These are phyloP conservation scores for Galleria mellonella DNA, from an alignment of 1,140 invertebrate species.

Conservation along the genomic window DNA sequence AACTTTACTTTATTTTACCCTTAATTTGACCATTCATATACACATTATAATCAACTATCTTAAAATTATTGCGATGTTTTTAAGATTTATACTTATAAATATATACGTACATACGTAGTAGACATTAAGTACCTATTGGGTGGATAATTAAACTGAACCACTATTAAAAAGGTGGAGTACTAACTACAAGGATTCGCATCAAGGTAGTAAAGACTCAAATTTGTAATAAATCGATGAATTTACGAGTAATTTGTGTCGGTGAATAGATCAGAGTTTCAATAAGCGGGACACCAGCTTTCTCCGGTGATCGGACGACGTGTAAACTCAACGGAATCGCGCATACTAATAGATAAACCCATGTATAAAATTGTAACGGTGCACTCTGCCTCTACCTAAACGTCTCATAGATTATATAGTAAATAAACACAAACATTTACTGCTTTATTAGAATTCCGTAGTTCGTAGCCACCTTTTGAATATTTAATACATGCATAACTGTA, in stretches of 20 bases:
- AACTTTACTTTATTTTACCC: too few species aligned
- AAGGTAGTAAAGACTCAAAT: not conserved
- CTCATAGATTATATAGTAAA: conserved; percentile 38
- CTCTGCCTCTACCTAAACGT: conserved; percentile 33
- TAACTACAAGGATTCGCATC: too few species aligned
- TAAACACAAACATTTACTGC: conserved; percentile 57
- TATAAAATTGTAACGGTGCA: conserved; percentile 67
- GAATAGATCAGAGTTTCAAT: conserved; percentile 35
- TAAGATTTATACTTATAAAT: too few species aligned
- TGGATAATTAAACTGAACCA: too few species aligned
- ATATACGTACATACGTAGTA: too few species aligned
- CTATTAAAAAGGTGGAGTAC: too few species aligned
- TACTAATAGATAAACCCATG: conserved; percentile 54
- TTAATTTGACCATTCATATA: too few species aligned
- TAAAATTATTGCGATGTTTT: too few species aligned
- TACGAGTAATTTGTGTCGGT: conserved; percentile 48
- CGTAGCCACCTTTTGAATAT: conserved; percentile 39
- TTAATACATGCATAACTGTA: conserved; percentile 47
- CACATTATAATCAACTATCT: too few species aligned
- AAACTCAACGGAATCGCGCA: conserved; percentile 52
- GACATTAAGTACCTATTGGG: too few species aligned
- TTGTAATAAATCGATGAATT: conserved; percentile 35
- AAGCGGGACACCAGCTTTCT: conserved; percentile 58
- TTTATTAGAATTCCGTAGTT: conserved; percentile 55
- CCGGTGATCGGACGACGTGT: conserved; percentile 38